Evolutionary conservation across 2,888 invertebrate species (phyloP), one percentile per base, ranked within the genome.

Genomic region (Nysson spinosus): DNA sequence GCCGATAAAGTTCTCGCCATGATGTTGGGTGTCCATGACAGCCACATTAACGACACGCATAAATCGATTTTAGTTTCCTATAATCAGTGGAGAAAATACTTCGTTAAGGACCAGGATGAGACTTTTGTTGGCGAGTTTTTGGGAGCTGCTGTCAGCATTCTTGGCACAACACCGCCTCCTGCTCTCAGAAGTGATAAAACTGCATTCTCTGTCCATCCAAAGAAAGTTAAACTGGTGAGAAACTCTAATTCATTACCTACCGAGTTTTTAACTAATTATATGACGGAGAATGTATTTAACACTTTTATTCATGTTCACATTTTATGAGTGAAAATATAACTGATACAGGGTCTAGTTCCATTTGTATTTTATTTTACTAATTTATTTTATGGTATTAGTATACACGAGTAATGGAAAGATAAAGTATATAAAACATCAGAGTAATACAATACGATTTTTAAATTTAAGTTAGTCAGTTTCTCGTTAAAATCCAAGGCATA

Each of bases 41-140:
- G 90, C 42, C 91, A 93, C 76, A 88, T 95, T 39, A 90, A 91
- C 54, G 91, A 93, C 50, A 89, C 90, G 64, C 94, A 95, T 79
- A 91, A 90, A 84, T 20, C 86, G 89, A 93, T 92, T 43, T 90
- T 94, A 73, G 91, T 93, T 2, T 91, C 91, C 39, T 95, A 93
- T 83, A 91, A 92, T 58, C 92, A 93, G 79, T 96, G 96, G 96
- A 92, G 92, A 61, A 92, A 94, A 83, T 93, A 94, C 88, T 90
- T 90, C 37, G 93, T 94, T 12, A 92, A 93, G 43, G 95, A 95
- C 82, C 94, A 95, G 83, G 96, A 96, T 85, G 93, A 94, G 49
- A 92, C 93, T 0, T 95, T 95, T 82, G 95, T 95, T 26, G 94
- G 94, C 69, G 94, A 95, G 65, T 94, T 96, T 81, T 88, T 96